Evolutionary conservation across 2,797 vertebrate genomes (phyloP).

Genomic region (Myotis pilosus): DNA sequence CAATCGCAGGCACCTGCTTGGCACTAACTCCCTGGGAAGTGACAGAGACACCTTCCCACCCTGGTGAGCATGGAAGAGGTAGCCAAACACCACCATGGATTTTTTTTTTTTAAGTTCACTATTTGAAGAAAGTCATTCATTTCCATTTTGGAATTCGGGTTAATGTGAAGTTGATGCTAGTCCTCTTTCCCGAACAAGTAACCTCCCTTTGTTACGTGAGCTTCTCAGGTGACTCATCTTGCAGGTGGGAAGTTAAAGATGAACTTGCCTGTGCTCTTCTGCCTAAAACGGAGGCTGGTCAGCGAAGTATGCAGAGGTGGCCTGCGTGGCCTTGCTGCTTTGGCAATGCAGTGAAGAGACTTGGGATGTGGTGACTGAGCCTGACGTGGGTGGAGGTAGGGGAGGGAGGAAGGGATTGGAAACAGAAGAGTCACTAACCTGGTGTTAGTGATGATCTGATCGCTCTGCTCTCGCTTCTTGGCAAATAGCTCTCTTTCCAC

Average conservation of each 20-base stretch:
- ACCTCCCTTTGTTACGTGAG: not conserved
- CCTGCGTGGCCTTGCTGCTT: not conserved
- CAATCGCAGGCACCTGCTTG: no score
- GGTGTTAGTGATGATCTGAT: not conserved
- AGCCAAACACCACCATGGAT: not conserved
- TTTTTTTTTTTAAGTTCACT: not conserved
- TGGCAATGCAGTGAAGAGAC: not conserved
- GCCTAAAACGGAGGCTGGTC: not conserved
- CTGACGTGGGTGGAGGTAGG: not conserved
- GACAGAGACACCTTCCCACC: no score
- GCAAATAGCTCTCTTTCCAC: not conserved
- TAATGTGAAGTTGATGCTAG: not conserved
- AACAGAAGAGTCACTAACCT: not conserved
- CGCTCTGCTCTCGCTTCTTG: not conserved
- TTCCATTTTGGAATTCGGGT: not conserved
- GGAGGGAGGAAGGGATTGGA: not conserved
- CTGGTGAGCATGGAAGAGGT: not conserved
- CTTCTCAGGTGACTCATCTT: not conserved
- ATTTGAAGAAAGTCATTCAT: not conserved
- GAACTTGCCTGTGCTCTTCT: not conserved
- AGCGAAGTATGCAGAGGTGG: not conserved
- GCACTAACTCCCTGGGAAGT: no score
- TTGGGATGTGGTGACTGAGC: not conserved
- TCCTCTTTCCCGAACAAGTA: not conserved
- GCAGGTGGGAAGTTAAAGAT: not conserved